phyloP scores from a whole-genome alignment of 2,888 invertebrate genomes.

The Taenaris catops region DNA sequence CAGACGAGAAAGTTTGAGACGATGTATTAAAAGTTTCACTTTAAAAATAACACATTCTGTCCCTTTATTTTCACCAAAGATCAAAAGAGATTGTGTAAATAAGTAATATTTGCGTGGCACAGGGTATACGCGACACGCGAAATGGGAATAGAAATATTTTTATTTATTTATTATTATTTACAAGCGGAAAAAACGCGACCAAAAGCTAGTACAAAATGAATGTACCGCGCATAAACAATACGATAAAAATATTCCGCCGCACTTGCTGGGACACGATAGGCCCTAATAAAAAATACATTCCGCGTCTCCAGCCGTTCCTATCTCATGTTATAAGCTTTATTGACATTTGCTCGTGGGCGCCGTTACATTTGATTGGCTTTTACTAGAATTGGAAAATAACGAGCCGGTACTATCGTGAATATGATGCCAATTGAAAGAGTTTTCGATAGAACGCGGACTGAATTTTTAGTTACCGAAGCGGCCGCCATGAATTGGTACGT shows the following conservation, averaged over 20 bases:
- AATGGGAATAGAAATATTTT: too few relatives aligned
- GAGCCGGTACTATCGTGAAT: slow-evolving; percentile 22
- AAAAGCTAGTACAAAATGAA: too few relatives aligned
- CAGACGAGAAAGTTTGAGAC: too few relatives aligned
- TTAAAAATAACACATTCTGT: too few relatives aligned
- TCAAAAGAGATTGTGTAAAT: too few relatives aligned
- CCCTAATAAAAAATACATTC: slow-evolving; percentile 21
- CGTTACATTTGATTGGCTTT: slow-evolving; percentile 58
- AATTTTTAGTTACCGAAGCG: neutral
- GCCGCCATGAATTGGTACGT: neutral
- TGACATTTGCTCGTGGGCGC: slow-evolving; percentile 21
- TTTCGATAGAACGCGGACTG: slow-evolving; percentile 1
- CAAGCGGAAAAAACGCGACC: too few relatives aligned
- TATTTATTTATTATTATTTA: too few relatives aligned
- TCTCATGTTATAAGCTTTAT: slow-evolving; percentile 27
- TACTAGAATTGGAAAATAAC: slow-evolving; percentile 57
- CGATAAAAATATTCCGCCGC: slow-evolving; percentile 13
- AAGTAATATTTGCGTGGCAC: too few relatives aligned
- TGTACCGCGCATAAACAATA: slow-evolving; percentile 5
- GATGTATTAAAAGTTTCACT: too few relatives aligned
- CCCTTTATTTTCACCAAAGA: too few relatives aligned
- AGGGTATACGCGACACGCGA: too few relatives aligned
- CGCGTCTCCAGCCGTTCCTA: slow-evolving; percentile 1
- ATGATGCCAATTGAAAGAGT: slow-evolving; percentile 24
- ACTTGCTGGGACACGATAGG: slow-evolving; percentile 7